A percentile compares a stretch with the other conserved stretches of the same genome.
phyloP scores from a whole-genome alignment of 2,113 vertebrate species.

The Hemicordylus capensis region DNA sequence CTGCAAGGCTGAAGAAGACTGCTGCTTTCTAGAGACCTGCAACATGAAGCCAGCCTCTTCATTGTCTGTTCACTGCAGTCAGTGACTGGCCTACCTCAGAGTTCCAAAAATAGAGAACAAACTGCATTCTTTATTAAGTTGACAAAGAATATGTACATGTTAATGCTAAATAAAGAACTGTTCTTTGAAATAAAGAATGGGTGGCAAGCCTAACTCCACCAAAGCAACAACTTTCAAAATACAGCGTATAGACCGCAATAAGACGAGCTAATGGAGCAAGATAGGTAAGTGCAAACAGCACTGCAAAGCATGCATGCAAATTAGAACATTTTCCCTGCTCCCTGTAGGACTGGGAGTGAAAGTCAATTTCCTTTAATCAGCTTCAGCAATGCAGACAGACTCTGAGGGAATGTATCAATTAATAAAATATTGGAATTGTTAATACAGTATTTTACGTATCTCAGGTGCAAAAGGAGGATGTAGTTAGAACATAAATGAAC shows the following conservation, averaged over 20 bases:
- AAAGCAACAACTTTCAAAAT: background rate
- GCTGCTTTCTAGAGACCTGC: too few species aligned
- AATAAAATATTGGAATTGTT: conserved; percentile 22
- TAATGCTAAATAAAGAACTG: too few species aligned
- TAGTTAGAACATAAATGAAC: background rate
- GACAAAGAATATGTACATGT: too few species aligned
- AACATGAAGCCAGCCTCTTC: too few species aligned
- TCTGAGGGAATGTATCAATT: conserved; percentile 34
- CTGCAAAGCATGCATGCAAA: background rate
- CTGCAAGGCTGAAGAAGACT: too few species aligned
- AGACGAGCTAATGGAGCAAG: background rate
- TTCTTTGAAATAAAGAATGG: too few species aligned
- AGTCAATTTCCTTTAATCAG: conserved; percentile 40
- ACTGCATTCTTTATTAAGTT: too few species aligned
- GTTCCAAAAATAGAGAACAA: too few species aligned
- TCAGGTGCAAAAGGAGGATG: background rate
- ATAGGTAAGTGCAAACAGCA: background rate
- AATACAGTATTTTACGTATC: background rate
- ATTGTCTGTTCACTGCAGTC: too few species aligned
- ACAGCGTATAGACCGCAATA: background rate
- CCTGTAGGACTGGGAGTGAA: conserved; percentile 10
- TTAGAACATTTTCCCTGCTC: conserved; percentile 1
- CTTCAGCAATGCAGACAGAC: conserved; percentile 15
- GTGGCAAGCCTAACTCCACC: too few species aligned
- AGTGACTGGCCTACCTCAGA: too few species aligned